Evolutionary conservation across 1,140 invertebrate genomes (phyloP).

Genomic region (Drosophila setifemur): DNA sequence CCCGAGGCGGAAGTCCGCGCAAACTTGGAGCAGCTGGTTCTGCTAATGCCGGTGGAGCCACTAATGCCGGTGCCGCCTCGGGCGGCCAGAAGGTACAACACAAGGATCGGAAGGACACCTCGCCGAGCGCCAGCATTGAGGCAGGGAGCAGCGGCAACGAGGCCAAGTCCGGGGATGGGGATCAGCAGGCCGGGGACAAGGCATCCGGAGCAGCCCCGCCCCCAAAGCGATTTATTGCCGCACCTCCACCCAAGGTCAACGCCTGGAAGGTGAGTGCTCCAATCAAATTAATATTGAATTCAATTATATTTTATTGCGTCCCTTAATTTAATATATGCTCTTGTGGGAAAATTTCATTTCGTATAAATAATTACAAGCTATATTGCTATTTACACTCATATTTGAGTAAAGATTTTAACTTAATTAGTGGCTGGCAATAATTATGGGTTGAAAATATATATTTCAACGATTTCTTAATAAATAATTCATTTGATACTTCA

Average conservation of each 20-base stretch:
- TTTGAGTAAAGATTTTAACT: too few relatives aligned
- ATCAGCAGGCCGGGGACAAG: slow-evolving; percentile 24
- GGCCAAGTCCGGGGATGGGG: slow-evolving; percentile 58
- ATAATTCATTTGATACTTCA: too few relatives aligned
- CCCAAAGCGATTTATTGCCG: slow-evolving; percentile 83
- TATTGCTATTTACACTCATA: too few relatives aligned
- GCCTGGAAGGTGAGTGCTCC: slow-evolving; percentile 83
- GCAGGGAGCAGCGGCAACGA: slow-evolving; percentile 68
- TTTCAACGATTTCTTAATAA: too few relatives aligned
- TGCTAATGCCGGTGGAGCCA: slow-evolving; percentile 1
- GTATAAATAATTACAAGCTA: too few relatives aligned
- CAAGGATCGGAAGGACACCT: slow-evolving; percentile 77
- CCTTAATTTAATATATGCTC: too few relatives aligned
- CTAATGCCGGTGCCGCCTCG: neutral
- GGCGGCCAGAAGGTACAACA: slow-evolving; percentile 33
- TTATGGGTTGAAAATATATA: too few relatives aligned
- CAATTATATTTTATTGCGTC: slow-evolving; percentile 3
- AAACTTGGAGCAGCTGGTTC: slow-evolving; percentile 27
- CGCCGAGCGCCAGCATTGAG: slow-evolving; percentile 73
- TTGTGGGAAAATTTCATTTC: too few relatives aligned
- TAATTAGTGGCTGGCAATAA: too few relatives aligned
- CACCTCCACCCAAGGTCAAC: slow-evolving; percentile 84
- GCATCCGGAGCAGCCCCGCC: slow-evolving; percentile 40
- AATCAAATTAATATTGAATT: neutral
- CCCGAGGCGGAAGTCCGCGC: slow-evolving; percentile 69